These are phyloP conservation scores for Danaus plexippus DNA, from an alignment of 1,140 invertebrate genomes.

Conservation along the genomic window DNA sequence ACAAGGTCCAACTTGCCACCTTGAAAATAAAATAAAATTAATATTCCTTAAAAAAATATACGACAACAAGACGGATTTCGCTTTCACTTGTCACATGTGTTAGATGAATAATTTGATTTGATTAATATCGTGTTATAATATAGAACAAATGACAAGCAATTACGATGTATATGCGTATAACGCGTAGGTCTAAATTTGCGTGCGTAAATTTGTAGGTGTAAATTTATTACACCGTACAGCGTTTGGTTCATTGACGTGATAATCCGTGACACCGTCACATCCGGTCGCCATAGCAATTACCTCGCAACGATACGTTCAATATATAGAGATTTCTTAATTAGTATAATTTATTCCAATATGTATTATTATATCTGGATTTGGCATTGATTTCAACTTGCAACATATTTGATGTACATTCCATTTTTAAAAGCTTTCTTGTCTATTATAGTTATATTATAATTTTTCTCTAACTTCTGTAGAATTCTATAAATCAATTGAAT, in stretches of 20 bases:
- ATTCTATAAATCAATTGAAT: too few relatives aligned
- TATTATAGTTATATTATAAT: background rate
- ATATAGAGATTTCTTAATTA: slow-evolving; percentile 16
- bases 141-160: background rate
- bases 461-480: background rate
- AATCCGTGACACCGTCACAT: slow-evolving; percentile 40
- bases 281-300: slow-evolving; percentile 27
- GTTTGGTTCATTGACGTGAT: slow-evolving; percentile 33
- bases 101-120: slow-evolving; percentile 22
- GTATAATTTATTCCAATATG: background rate
- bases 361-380: too few relatives aligned
- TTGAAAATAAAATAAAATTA: too few relatives aligned
- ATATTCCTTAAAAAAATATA: too few relatives aligned
- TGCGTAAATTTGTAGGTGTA: background rate
- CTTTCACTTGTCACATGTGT: slow-evolving; percentile 48
- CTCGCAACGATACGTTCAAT: slow-evolving; percentile 14
- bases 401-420: background rate
- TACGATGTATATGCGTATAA: background rate
- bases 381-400: background rate
- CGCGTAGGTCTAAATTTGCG: slow-evolving; percentile 5
- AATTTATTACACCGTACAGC: slow-evolving; percentile 1
- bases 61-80: slow-evolving; percentile 31
- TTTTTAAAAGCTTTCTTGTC: background rate
- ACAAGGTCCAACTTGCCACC: too few relatives aligned
- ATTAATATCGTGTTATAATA: too few relatives aligned